Evolutionary conservation across 2,888 invertebrate species (phyloP).

Genomic region (Chymomyza amoena): DNA sequence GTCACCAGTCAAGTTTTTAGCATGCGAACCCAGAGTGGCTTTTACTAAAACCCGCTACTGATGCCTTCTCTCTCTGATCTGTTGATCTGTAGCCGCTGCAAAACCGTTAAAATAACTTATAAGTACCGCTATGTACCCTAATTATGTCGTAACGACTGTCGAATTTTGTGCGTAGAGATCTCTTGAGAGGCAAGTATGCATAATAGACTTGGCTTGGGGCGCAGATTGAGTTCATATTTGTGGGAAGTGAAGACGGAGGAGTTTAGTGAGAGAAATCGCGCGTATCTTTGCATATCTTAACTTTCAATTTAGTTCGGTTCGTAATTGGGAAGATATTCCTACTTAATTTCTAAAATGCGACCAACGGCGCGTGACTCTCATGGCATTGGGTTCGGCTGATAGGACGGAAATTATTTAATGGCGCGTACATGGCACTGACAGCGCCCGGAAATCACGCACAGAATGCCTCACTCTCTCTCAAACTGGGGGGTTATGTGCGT

Average conservation of each 20-base stretch:
- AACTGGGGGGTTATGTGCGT: conserved; percentile 23
- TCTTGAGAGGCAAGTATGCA: conserved; percentile 51
- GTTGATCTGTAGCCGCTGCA: conserved; percentile 56
- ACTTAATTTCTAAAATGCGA: conserved; percentile 66
- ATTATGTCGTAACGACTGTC: conserved; percentile 57
- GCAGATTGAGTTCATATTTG: background rate
- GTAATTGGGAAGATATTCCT: conserved; percentile 51
- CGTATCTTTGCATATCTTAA: conserved; percentile 35
- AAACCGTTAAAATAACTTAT: conserved; percentile 75
- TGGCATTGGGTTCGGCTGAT: conserved; percentile 20
- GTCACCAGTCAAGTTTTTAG: conserved; percentile 49
- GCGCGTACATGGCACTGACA: conserved; percentile 62
- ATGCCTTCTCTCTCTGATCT: conserved; percentile 19
- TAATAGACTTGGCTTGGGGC: conserved; percentile 34
- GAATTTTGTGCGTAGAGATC: conserved; percentile 45
- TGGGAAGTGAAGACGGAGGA: background rate
- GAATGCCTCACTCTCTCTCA: conserved; percentile 16
- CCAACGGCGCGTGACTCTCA: conserved; percentile 46
- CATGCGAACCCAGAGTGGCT: conserved; percentile 43
- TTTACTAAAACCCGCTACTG: background rate
- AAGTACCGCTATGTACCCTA: conserved; percentile 76
- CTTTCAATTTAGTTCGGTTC: conserved; percentile 50
- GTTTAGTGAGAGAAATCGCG: conserved; percentile 50
- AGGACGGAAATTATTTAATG: conserved; percentile 76
- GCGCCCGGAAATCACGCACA: conserved; percentile 70